These are phyloP conservation scores for Schizopygopsis malacanthus DNA, from an alignment of 2,797 vertebrate genomes.

Conservation along the genomic window DNA sequence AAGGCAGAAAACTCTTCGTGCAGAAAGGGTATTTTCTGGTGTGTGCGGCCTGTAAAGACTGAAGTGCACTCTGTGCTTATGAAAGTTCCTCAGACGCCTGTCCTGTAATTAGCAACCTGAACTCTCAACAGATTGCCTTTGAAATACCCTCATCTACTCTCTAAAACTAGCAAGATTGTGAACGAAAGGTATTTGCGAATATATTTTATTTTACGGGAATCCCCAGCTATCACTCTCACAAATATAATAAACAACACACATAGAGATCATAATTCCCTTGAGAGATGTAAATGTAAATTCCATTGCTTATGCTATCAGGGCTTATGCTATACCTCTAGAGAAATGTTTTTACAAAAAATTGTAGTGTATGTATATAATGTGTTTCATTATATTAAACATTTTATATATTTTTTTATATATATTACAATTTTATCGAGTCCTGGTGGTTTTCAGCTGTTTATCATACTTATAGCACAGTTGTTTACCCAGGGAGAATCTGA, in stretches of 20 bases:
- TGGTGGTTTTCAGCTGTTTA: neutral
- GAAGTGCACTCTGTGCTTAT: slow-evolving; percentile 11
- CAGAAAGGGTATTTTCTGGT: slow-evolving; percentile 34
- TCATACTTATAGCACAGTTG: neutral
- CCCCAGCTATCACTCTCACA: neutral
- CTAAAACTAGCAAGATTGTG: neutral
- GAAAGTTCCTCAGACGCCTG: slow-evolving; percentile 42
- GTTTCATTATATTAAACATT: too few species aligned
- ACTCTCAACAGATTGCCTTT: slow-evolving; percentile 46
- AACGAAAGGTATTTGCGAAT: slow-evolving; percentile 20
- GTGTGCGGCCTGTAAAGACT: slow-evolving; percentile 52
- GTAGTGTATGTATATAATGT: neutral
- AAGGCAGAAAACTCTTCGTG: neutral
- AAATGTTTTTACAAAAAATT: neutral
- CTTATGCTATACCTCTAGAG: neutral
- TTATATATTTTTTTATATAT: neutral
- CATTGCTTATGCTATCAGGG: neutral
- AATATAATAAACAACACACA: neutral
- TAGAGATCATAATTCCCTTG: neutral
- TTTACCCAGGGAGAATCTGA: slow-evolving; percentile 60
- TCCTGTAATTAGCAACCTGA: slow-evolving; percentile 64
- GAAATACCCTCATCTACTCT: slow-evolving; percentile 25
- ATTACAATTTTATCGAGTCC: neutral
- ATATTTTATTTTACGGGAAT: slow-evolving; percentile 3
- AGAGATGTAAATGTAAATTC: neutral